Evolutionary conservation across 2,888 invertebrate genomes (phyloP), one percentile per base, ranked within the genome.

Genomic region (Podotricha telesiphe): DNA sequence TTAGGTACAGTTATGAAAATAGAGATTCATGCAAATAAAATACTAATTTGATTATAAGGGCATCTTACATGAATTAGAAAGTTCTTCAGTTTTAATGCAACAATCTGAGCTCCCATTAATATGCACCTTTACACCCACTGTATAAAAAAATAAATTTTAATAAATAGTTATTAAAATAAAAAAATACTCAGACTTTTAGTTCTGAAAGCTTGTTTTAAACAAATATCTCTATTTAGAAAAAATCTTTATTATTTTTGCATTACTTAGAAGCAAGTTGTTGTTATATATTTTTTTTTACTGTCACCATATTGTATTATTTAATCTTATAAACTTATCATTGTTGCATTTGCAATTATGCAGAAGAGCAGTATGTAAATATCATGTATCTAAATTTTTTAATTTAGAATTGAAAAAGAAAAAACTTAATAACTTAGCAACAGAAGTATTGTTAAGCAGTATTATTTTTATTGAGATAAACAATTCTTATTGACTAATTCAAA

Each of bases 51-150:
- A 34, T 28, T 17, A 50, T 59, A 53, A 56, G 34, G 13, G 48
- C 74, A 61, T 77, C 90, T 89, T 90, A 91, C 91, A 87, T 85
- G 87, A 86, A 76, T 86, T 84, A 69, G 86, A 86, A 80, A 86
- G 87, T 74, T 88, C 89, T 82, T 89, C 90, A 72, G 88, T 84
- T 81, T 89, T 83, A 69, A 67, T 47, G 58, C 64, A 61, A 61
- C 51, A 95, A 90, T 96, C 95, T 89, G 95, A 94, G 85, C 95
- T 95, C 83, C 96, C 96, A 88, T 96, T 95, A 75, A 95, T 96
- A 88, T 96, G 96, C 90, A 94, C 94, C 82, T 94, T 94, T 80
- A 94, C 94, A 93, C 94, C 88, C 94, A 95, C 93, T 91, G 87
- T 80, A 82, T 81, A 81, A 84, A 82, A 80, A 80, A 78, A 77